Evolutionary conservation across 2,113 vertebrate species (phyloP), one percentile per base, ranked within the genome.

Genomic region (Hippocampus comes): DNA sequence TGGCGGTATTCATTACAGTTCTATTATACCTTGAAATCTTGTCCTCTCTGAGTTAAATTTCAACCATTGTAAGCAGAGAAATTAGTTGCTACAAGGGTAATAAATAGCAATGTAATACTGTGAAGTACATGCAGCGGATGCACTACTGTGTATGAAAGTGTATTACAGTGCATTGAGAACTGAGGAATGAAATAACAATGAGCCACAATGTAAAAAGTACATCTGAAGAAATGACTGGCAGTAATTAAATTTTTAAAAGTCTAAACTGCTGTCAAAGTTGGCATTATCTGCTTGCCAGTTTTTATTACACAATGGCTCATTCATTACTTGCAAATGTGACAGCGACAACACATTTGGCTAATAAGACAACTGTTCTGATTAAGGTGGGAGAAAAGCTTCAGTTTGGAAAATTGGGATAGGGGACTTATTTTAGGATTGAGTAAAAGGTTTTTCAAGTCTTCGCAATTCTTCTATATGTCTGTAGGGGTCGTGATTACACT

Each of bases 31-130:
- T 34, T 14, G 17, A 67, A 66, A 70, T 72, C 63, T 69, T 67
- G 46, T 71, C 63, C 27, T 46, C 41, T 65, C 59, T 3, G 46
- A 83, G 73, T 41, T 14, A 2, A 69, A 77, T 70, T 61, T 75
- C 74, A 61, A 63, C 43, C 70, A 73, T 38, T 20, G 66, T 51
- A 43, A 63, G 43, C 67, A 25, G 48, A 65, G 63, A 65, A 41
- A 65, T 65, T 46, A 46, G 63, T 23, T 14, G 63, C 17, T 25
- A 65, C 20, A 25, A 23, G 21, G 41, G 63, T 25, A 46, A 43
- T 65, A 65, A 65, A 65, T 46, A 65, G n/a, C 21, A 46, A 23
- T 23, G 21, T 43, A 43, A 42, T 64, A 15, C 38, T 64, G 61
- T 10, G 34, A 64, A 64, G 38, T 21, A 38, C 38, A 42, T n/a